Base-by-base conservation (phyloP, 2,888 invertebrate genomes). In the Andrena bicolor region DNA sequence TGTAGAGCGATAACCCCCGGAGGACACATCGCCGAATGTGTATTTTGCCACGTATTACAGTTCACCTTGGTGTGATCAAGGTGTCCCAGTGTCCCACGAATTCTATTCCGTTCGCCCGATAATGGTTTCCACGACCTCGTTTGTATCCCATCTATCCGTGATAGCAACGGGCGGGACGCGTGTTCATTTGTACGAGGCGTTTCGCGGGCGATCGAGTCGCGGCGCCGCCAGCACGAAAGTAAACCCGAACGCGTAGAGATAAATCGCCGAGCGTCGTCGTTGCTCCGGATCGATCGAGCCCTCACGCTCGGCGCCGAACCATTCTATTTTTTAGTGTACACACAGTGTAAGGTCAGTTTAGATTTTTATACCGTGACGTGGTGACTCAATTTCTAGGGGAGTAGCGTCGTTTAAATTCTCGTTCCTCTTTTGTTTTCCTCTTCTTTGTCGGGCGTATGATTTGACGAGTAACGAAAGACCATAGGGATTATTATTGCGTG, bases 291-390 rank as follows among this genome's bases (percentile, higher is more conserved):
- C 30, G 73, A 71, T 75, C 76, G 76, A 66, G 69, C 66, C 68
- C 70, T 80, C 74, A 82, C 78, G 82, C 84, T 86, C 83, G 83
- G 79, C 87, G 88, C 77, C 76, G n/a, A 86, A 83, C 82, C 85
- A 88, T 88, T 89, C 84, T 89, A 88, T 91, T 92, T 91, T 90
- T 90, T 90, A 90, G 90, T 92, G 90, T 88, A 83, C 86, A 86
- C 56, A 56, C 56, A 56, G 56, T 56, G 90, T 80, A 91, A 91
- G 91, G 91, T 92, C 92, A 92, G 91, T 92, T 92, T 92, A 92
- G 92, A 93, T 92, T 92, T 93, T 93, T 92, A 92, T 93, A 93
- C 92, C 89, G 86, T 90, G 90, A 88, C 85, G 78, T 80, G 76
- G 79, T 78, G 82, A 85, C 82, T 85, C 82, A 83, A 74, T 76